Base-by-base conservation (phyloP, 2,113 vertebrate species). In the Gymnocephalus cernua region DNA sequence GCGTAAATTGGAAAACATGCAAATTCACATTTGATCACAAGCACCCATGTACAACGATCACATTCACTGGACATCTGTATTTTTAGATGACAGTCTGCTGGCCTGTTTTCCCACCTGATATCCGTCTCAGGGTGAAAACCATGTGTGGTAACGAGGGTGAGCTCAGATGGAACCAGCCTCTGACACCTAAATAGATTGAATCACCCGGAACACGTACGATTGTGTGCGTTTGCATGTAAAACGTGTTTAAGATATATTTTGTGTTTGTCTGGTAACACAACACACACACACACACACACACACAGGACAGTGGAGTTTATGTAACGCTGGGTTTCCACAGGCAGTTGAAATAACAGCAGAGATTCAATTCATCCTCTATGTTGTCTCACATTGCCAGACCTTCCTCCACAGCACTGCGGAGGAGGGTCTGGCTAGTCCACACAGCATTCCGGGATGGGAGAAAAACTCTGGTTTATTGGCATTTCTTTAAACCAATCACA, bases 101-200 rank as follows among this genome's bases (percentile, higher is more conserved):
- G 59, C 27, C 25, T 74, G 54, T 67, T 53, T 50, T 66, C 53
- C 51, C 63, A 59, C 74, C 79, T 86, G 63, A 35, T 23, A 54
- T 25, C 59, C 13, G 8, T 73, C 57, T 79, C 23, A 38, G 35
- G 58, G 25, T 23, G 64, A 29, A 76, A 53, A 54, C n/a, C 58
- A 14, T 54, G 48, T 54, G 57, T 3, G 15, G 58, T 59, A 79
- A 76, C 61, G 54, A 71, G 48, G 50, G 63, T 69, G 51, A 68
- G n/a, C 53, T 78, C 58, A 27, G 56, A 78, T 8, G 25, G 64
- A 83, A 78, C 75, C 45, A 29, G 29, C 25, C 76, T 65, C 29
- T 67, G 51, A 77, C 45, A 73, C 65, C 71, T 50, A 16, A 63
- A 75, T 9, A 59, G 41, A 71, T 54, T 38, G 29, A 68, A 64